Conservation (phyloP, 2,888 invertebrate species). For the Hecatera dysodea region DNA sequence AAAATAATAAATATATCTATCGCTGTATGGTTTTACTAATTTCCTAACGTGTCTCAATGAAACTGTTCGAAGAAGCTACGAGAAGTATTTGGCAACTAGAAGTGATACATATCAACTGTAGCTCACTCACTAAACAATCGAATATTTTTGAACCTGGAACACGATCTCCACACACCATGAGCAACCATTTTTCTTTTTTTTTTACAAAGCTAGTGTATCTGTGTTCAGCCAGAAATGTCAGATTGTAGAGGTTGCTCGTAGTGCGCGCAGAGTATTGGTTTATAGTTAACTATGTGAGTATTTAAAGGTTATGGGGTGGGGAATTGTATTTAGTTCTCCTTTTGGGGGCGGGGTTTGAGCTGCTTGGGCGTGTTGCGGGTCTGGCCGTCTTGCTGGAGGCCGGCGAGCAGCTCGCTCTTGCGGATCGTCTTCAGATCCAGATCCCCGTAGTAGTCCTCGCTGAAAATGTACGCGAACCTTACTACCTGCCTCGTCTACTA, state of each 20-base stretch:
- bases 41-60: constrained; percentile 82
- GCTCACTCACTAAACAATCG: constrained; percentile 81
- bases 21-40: constrained; percentile 82
- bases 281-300: constrained; percentile 84
- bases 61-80: constrained; percentile 83
- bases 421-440: constrained; percentile 98
- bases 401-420: constrained; percentile 97
- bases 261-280: constrained; percentile 76
- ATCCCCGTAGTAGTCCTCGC: constrained; percentile 99
- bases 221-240: constrained; percentile 66
- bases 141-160: constrained; percentile 83
- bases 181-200: constrained; percentile 68
- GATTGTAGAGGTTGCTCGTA: constrained; percentile 71
- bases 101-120: constrained; percentile 86
- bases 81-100: constrained; percentile 89
- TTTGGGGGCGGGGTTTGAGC: constrained; percentile 91
- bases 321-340: constrained; percentile 85
- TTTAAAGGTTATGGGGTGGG: constrained; percentile 82
- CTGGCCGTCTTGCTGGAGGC: constrained; percentile 92
- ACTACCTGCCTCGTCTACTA: constrained; percentile 83
- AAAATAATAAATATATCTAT: constrained; percentile 86
- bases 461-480: constrained; percentile 92
- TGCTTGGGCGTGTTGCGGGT: constrained; percentile 85
- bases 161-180: constrained; percentile 80
- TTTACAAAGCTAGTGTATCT: constrained; percentile 48